Base-by-base conservation (phyloP, 2,113 vertebrate species). In the Caloenas nicobarica region DNA sequence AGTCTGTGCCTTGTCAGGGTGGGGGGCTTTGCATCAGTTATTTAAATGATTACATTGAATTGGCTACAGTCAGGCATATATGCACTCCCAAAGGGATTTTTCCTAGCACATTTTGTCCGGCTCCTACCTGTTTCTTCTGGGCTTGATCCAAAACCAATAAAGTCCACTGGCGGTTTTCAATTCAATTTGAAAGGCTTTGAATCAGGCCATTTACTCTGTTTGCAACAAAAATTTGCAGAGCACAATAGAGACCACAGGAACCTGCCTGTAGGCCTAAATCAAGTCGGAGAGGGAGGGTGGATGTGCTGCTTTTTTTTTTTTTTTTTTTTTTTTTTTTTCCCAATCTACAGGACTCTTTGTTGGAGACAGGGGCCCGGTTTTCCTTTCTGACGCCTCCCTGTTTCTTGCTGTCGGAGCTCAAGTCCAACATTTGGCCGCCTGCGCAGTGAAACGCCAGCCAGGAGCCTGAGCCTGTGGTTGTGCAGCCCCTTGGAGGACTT, bases 81-180 rank as follows among this genome's bases (percentile, higher is more conserved):
- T 8, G 5, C 0, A 1, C 19, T 86, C 77, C 85, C 72, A 88
- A 84, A 81, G 61, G 80, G 50, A 89, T 78, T 89, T 91, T 82
- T 81, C 46, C 51, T 46, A 86, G 70, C n/a, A 82, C 36, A 24
- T 73, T 74, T 88, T 78, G 62, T 81, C 86, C 69, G 46, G 50
- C 40, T 91, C 78, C 91, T 94, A 89, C 86, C 87, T 94, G 60
- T 85, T 95, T 73, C 79, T 91, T 84, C 82, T 94, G 84, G 33
- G 50, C 69, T 93, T 94, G 50, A 66, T 88, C 91, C 93, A 96
- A 96, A 92, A 46, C 84, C 66, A 89, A 66, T 86, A 88, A 93
- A 93, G 70, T 64, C 66, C 53, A 66, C 38, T 65, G 54, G 51
- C 87, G n/a, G 46, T 65, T 96, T 91, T 91, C 73, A 77, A 44